These are phyloP conservation scores for Rhagologus leucostigma DNA, from an alignment of 2,113 vertebrate genomes.

Conservation along the genomic window DNA sequence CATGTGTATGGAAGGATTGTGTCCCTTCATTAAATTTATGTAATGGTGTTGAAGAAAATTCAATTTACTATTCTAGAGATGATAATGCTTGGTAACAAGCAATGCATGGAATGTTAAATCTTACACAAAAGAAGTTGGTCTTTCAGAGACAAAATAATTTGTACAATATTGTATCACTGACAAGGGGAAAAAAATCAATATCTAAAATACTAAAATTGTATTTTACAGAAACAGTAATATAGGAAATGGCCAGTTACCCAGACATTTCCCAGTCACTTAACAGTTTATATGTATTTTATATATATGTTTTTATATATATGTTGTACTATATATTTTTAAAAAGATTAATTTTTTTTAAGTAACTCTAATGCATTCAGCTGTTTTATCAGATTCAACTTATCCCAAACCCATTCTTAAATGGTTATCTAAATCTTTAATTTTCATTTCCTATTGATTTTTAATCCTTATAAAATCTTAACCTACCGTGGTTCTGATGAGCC, in stretches of 20 bases:
- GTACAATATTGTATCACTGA: not conserved
- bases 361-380: not conserved
- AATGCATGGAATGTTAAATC: not conserved
- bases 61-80: not conserved
- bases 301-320: not conserved
- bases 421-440: not conserved
- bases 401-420: not conserved
- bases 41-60: not conserved
- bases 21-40: not conserved
- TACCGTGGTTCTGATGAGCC: not conserved
- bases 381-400: not conserved
- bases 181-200: not conserved
- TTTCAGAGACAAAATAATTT: constrained; percentile 16
- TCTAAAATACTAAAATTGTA: not conserved
- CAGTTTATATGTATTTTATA: not conserved
- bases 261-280: not conserved
- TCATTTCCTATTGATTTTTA: not conserved
- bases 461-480: not conserved
- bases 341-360: not conserved
- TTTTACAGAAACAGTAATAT: not conserved
- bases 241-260: not conserved
- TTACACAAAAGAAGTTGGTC: not conserved
- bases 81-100: not conserved
- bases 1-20: not conserved
- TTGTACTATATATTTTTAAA: not conserved